phyloP scores from a whole-genome alignment of 2,888 invertebrate species.

The Eledona agricola region DNA sequence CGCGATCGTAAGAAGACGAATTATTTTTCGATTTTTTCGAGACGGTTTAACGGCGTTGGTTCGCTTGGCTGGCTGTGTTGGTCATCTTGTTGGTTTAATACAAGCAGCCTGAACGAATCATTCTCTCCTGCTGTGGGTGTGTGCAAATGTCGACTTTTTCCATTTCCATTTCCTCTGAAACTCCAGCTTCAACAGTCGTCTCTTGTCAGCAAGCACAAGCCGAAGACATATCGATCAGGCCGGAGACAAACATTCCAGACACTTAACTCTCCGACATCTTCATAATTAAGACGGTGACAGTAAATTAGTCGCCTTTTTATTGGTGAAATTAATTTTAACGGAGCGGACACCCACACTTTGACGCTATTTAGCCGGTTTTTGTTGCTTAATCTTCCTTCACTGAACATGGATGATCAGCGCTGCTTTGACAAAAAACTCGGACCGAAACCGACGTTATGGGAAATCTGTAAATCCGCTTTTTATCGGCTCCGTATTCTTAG shows the following conservation, averaged over 20 bases:
- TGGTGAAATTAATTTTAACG: conserved; percentile 24
- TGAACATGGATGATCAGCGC: too few species aligned
- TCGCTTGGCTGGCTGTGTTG: conserved; percentile 27
- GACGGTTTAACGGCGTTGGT: conserved; percentile 10
- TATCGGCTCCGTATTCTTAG: too few species aligned
- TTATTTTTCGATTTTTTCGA: conserved; percentile 21
- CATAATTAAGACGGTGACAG: conserved; percentile 17
- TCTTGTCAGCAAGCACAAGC: too few species aligned
- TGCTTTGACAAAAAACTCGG: too few species aligned
- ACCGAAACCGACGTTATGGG: too few species aligned
- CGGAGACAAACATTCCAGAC: too few species aligned
- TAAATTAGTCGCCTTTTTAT: conserved; percentile 16
- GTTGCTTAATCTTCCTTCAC: conserved; percentile 5
- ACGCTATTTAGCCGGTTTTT: conserved; percentile 16
- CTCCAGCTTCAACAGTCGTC: too few species aligned
- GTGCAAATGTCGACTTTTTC: conserved; percentile 20
- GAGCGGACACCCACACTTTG: conserved; percentile 18
- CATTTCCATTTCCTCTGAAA: conserved; percentile 17
- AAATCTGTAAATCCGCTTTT: too few species aligned
- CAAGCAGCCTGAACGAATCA: conserved; percentile 37
- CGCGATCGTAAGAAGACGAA: conserved; percentile 10
- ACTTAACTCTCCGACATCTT: conserved; percentile 1
- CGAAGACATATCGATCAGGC: too few species aligned
- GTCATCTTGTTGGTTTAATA: conserved; percentile 36
- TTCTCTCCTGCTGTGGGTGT: conserved; percentile 24